These are phyloP conservation scores for Hippopotamyrus pictus DNA, from an alignment of 2,797 vertebrate species.

Conservation along the genomic window DNA sequence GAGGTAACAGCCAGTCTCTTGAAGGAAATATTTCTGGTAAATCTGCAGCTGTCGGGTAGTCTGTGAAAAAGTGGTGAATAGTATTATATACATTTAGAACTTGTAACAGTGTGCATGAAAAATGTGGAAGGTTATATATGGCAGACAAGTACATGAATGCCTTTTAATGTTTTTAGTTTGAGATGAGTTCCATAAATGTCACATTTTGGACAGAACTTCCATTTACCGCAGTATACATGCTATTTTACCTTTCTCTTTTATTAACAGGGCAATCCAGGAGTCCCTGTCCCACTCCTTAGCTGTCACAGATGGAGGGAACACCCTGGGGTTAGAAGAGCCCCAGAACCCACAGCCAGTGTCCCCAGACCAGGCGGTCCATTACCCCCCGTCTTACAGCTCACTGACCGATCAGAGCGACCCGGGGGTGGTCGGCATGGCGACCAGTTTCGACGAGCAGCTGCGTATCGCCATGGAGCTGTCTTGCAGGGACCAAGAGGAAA, in stretches of 20 bases:
- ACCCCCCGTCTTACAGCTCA: conserved; percentile 56
- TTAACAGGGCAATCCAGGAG: conserved; percentile 80
- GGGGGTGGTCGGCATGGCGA: conserved; percentile 46
- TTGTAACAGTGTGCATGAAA: neutral
- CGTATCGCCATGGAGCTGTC: conserved; percentile 87
- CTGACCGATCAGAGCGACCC: conserved; percentile 45
- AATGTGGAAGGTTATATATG: neutral
- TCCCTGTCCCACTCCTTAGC: conserved; percentile 72
- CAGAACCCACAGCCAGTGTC: conserved; percentile 46
- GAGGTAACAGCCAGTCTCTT: neutral
- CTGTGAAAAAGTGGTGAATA: neutral
- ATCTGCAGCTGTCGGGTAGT: neutral
- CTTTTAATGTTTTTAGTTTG: neutral
- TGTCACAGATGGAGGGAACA: conserved; percentile 54
- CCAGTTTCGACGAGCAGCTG: conserved; percentile 84
- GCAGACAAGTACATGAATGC: neutral
- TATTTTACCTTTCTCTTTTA: neutral
- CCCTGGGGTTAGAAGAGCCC: conserved; percentile 34
- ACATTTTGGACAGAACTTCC: neutral
- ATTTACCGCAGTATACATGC: neutral
- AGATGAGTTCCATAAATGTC: neutral
- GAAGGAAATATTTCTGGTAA: neutral
- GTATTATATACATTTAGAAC: neutral
- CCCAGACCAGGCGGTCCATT: conserved; percentile 44
- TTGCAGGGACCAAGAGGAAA: conserved; percentile 78